A percentile compares a stretch with the other conserved stretches of the same genome.
Evolutionary conservation across 2,888 invertebrate species (phyloP).

Genomic region (Metacarcinus magister): DNA sequence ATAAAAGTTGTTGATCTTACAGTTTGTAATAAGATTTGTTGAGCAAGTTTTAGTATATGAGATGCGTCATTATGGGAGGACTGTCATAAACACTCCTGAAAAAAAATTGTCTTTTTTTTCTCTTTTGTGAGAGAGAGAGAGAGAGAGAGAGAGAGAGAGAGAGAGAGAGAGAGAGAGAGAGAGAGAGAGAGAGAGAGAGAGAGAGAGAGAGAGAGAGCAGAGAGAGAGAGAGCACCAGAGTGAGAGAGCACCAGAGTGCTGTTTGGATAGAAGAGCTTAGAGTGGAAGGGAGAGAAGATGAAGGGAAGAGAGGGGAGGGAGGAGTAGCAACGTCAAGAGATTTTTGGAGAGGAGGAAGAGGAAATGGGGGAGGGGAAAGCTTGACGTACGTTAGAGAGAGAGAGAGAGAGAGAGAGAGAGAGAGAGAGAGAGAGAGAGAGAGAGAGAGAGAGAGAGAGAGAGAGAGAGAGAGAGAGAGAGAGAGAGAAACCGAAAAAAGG

Average conservation of each 20-base stretch:
- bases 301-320: neutral
- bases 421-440: neutral
- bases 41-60: no score
- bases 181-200: no score
- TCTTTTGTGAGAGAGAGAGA: neutral
- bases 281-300: neutral
- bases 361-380: no score
- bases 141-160: neutral
- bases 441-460: neutral
- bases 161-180: no score
- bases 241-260: neutral
- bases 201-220: neutral
- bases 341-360: neutral
- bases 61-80: no score
- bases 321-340: neutral
- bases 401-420: neutral
- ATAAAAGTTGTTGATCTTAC: no score
- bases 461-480: neutral
- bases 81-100: no score
- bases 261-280: constrained; percentile 14
- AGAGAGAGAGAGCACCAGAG: constrained; percentile 37
- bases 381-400: neutral
- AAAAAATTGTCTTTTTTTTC: no score
- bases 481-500: neutral
- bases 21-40: no score